Evolutionary conservation across 64 coral and sea anemone genomes (phyloP), one percentile per base, ranked within the genome.

Genomic region (Cladopsammia gracilis): DNA sequence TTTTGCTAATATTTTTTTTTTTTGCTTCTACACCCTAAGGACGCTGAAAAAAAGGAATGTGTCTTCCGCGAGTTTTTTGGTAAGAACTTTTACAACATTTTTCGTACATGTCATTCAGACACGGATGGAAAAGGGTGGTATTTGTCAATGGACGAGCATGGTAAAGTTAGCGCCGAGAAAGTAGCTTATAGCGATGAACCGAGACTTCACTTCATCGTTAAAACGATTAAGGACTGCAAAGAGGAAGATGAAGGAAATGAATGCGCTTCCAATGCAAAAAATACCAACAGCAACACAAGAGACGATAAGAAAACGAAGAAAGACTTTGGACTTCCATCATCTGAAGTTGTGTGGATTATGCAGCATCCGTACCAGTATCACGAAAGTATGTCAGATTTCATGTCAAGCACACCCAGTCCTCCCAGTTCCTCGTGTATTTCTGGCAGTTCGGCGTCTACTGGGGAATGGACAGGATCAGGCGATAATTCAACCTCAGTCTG

Each of bases 31-130:
- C 18, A 59, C n/a, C 65, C 19, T 24, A 42, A 97, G 96, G 86
- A 94, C 64, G 60, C 92, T 11, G 96, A 97, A 65, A 93, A 78
- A 48, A 97, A 94, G 49, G 96, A 97, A 91, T 97, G 96, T 49
- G 96, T 97, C 15, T 90, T 97, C 34, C 81, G 92, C 57, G 96
- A 97, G 69, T 97, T 94, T 71, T 85, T 94, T n/a, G 96, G 96
- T 6, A 97, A 89, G 76, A 97, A 97, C 52, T 97, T 97, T 48
- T 97, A 85, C 91, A 94, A 88, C 58, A 62, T 97, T 22, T 91
- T 97, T 68, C 96, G 96, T 51, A 97, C 96, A 0, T 97, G 96
- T 48, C 92, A 97, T 48, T 91, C 96, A 56, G 92, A 97, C 43
- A 71, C 54, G 3, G 69, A 94, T 11, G 92, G 96, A 3, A 76